Conservation (phyloP, 1,140 invertebrate species). For the Zaprionus tsacasi region DNA sequence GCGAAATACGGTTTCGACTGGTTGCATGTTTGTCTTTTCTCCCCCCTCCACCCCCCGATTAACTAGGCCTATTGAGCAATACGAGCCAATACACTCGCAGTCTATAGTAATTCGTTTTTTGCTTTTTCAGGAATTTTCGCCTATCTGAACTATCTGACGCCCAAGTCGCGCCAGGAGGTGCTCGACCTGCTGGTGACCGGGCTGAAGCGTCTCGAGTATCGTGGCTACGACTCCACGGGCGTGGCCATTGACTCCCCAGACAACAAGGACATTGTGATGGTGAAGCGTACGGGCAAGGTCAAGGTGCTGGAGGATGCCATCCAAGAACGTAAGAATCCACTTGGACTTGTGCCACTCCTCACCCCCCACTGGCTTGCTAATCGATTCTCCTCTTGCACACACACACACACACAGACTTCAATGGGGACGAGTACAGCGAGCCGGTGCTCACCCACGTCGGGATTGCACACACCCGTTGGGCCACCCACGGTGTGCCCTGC, state of each 20-base stretch:
- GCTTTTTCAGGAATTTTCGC: conserved; percentile 95
- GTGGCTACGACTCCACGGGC: conserved; percentile 99
- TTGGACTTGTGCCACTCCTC: background rate
- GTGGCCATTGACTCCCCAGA: conserved; percentile 94
- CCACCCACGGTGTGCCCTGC: conserved; percentile 98
- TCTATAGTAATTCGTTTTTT: background rate
- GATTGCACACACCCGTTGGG: conserved; percentile 99
- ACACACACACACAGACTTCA: conserved; percentile 66
- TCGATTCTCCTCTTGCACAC: background rate
- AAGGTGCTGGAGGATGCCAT: conserved; percentile 95
- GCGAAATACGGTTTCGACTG: conserved; percentile 42
- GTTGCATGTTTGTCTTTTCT: conserved; percentile 35
- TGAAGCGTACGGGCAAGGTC: conserved; percentile 98
- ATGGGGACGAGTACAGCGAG: conserved; percentile 67
- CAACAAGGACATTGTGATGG: conserved; percentile 91
- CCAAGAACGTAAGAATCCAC: conserved; percentile 80
- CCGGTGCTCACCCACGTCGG: conserved; percentile 91
- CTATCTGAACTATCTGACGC: conserved; percentile 98
- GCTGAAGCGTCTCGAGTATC: conserved; percentile 98
- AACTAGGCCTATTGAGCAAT: background rate
- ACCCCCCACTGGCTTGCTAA: background rate
- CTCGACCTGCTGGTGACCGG: conserved; percentile 97
- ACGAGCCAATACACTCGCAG: too few relatives aligned
- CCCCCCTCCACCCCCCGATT: background rate
- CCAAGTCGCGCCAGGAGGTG: conserved; percentile 96